Base-by-base conservation (phyloP, 2,888 invertebrate genomes). In the Diloba caeruleocephala region DNA sequence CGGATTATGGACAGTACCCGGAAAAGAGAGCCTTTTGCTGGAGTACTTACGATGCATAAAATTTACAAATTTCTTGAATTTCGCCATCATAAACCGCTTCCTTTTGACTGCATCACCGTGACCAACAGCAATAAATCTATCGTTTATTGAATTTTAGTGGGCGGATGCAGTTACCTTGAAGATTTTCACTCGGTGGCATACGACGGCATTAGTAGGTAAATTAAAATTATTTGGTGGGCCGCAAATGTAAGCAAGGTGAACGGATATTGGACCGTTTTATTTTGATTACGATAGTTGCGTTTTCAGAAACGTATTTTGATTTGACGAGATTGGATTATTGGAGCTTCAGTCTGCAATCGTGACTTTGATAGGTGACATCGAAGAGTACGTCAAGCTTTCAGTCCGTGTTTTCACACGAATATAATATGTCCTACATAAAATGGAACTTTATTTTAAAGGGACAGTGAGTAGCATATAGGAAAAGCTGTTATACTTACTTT, bases 91-190 rank as follows among this genome's bases (percentile, higher is more conserved):
- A 56, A 63, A 49, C 29, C 4, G 10, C 41, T 63, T 56, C 36
- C 64, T 21, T 29, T 29, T 23, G 7, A 28, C 14, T 50, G 28
- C 61, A 46, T 50, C 43, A 46, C 19, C 6, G n/a, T n/a, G n/a
- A 14, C 42, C 41, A 33, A 36, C 42, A 49, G 28, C 15, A 33
- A 29, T 39, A 48, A 41, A 41, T 46, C 9, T 44, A 41, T 55
- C 45, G 48, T 45, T 49, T 50, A 33, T 38, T 36, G 8, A 29
- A 28, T 42, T 32, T 10, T 17, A 29, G 50, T 38, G 28, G 31
- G 45, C 42, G 39, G 34, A 46, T 46, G 49, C 25, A 33, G 43
- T 50, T 23, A 17, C 53, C 38, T 53, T 50, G 62, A 23, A 32
- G 5, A 32, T 23, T 32, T 39, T 19, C 14, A 19, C 14, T 13